Evolutionary conservation across 2,888 invertebrate genomes (phyloP), one percentile per base, ranked within the genome.

Genomic region (Patella depressa): DNA sequence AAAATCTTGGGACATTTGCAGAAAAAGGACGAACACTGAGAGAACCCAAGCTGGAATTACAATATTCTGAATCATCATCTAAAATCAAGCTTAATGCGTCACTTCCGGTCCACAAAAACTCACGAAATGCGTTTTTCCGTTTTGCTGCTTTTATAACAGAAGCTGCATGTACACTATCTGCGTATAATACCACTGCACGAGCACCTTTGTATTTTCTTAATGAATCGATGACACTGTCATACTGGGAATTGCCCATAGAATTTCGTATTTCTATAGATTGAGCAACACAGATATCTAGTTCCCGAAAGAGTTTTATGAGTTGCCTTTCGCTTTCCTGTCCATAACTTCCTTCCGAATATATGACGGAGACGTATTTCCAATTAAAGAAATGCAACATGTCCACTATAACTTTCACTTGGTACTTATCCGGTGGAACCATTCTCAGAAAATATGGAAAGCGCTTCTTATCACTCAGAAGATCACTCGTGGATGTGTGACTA

Each of bases 311-410:
- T 0, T 76, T 75, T n/a, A 76, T 79, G 34, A 85, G 75, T 45
- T 78, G 76, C 69, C 85, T 83, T 24, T 86, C 82, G 5, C 87
- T 87, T 45, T 85, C 83, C n/a, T 84, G 81, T 1, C 89, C 89
- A 77, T 88, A 89, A 53, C 86, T 84, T 14, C 95, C 95, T 87
- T 95, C 94, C 2, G 95, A 95, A 90, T 95, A 94, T 74, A 95
- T 94, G n/a, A 94, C 94, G 72, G 95, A 95, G 73, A 96, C 94
- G 90, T 95, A 95, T 17, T 94, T 95, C 95, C 95, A 96, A 90
- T 95, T 95, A 79, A 90, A 89, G 77, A 87, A 82, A 2, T 76
- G 74, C 53, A 89, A 70, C 9, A 90, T 76, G 24, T 83, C 82
- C 1, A 86, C 77, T 29, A 89, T 88, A 3, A 85, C 86, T 75